phyloP scores from a whole-genome alignment of 2,888 invertebrate species.

The Pseudococcus jackbeardsleyi region DNA sequence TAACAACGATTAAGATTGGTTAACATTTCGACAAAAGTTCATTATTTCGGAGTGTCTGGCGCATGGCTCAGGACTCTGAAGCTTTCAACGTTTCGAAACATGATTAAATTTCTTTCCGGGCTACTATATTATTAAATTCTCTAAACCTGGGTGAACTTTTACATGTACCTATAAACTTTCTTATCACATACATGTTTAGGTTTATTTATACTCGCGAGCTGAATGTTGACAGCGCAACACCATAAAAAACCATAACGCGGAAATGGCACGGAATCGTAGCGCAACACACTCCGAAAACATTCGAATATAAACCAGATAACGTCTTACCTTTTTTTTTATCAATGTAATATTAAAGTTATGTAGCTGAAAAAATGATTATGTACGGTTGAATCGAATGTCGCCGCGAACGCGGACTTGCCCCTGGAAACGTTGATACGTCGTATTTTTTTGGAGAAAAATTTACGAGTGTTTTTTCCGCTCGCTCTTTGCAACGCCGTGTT shows the following conservation, averaged over 20 bases:
- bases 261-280: neutral
- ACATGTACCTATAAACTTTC: neutral
- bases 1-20: neutral
- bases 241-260: constrained; percentile 20
- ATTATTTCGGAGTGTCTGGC: neutral
- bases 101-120: constrained; percentile 28
- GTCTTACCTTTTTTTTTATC: constrained; percentile 27
- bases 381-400: constrained; percentile 6
- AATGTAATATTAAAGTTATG: neutral
- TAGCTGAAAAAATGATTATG: constrained; percentile 33
- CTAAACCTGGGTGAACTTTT: neutral
- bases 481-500: neutral
- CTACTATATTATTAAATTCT: neutral
- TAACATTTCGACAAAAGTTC: constrained; percentile 8
- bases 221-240: neutral
- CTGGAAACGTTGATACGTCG: neutral
- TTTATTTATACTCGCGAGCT: constrained; percentile 14
- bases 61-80: neutral
- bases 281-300: neutral
- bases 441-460: neutral
- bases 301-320: constrained; percentile 19
- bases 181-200: constrained; percentile 29
- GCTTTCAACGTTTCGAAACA: neutral
- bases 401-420: constrained; percentile 5
- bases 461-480: neutral